Evolutionary conservation across 2,113 vertebrate genomes (phyloP), one percentile per base, ranked within the genome.

Genomic region (Nannospalax galili): DNA sequence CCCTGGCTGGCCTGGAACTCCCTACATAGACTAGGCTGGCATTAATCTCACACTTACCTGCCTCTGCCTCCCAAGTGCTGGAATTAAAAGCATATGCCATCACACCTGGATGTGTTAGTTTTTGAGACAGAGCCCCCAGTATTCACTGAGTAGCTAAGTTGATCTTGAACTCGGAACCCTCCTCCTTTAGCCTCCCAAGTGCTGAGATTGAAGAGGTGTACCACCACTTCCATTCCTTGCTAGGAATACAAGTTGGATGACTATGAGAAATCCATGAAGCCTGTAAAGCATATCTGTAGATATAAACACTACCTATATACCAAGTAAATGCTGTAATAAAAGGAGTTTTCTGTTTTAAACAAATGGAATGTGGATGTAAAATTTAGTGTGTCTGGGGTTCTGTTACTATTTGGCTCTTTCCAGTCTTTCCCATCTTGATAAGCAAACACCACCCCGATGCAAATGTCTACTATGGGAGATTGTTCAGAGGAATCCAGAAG

Each of bases 321-420:
- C 5, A 70, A 81, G 69, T 60, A n/a, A 86, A 15, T 86, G 77
- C 77, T 92, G 88, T 32, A 69, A n/a, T n/a, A 64, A 75, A 72
- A 37, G 60, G 20, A 88, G 73, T 15, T 88, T 95, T 91, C 73
- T 81, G 26, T 65, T 65, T 88, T 85, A 95, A 75, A 48, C 30
- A 58, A 94, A 65, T 64, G 30, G 19, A 94, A 80, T 64, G 45
- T 56, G 75, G 48, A 89, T 75, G 60, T 74, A 30, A 60, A 30
- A 62, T 56, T 87, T 64, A 7, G 7, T 52, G 69, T 72, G 42
- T 88, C 58, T 42, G n/a, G 16, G 22, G 60, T 72, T 52, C 67
- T 82, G 5, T 42, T 77, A 48, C 42, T 72, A 48, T 92, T 84
- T 75, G 40, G 60, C 64, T 72, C 20, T 15, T 28, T 60, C n/a